phyloP scores from a whole-genome alignment of 2,113 vertebrate genomes.

The Pseudorectes ferrugineus region DNA sequence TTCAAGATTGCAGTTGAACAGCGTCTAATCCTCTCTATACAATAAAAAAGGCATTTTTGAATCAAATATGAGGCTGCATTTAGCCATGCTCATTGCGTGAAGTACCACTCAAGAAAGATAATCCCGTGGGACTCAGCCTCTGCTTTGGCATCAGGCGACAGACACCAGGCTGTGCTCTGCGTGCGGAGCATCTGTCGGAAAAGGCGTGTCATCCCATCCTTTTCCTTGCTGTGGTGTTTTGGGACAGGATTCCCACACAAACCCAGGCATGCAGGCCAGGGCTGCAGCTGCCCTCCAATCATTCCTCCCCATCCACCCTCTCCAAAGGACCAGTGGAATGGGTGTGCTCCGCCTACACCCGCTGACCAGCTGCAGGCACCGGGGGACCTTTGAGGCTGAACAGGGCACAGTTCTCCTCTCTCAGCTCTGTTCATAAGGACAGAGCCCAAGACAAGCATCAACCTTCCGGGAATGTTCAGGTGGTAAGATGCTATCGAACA shows the following conservation, averaged over 20 bases:
- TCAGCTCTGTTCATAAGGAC: fast-evolving
- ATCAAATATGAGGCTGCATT: background rate
- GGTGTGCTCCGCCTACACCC: fast-evolving
- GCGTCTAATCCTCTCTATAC: background rate
- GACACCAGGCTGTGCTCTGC: fast-evolving
- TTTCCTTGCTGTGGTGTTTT: background rate
- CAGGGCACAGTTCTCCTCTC: background rate
- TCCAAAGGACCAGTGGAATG: background rate
- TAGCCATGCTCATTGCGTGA: background rate
- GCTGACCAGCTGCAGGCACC: fast-evolving
- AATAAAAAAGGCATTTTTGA: constrained; percentile 32
- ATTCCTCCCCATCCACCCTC: fast-evolving
- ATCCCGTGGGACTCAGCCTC: background rate
- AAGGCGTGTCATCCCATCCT: background rate
- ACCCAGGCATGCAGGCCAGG: fast-evolving
- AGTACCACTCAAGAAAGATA: background rate
- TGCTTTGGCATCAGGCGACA: background rate
- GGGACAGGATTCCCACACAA: background rate
- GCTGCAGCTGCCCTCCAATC: background rate
- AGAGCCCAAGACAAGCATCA: background rate
- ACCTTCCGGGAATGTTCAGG: background rate
- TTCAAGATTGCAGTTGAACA: constrained; percentile 15
- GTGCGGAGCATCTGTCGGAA: fast-evolving
- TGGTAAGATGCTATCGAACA: background rate
- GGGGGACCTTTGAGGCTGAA: background rate